Base-by-base conservation (phyloP, 2,113 vertebrate genomes). In the Odontesthes bonariensis region DNA sequence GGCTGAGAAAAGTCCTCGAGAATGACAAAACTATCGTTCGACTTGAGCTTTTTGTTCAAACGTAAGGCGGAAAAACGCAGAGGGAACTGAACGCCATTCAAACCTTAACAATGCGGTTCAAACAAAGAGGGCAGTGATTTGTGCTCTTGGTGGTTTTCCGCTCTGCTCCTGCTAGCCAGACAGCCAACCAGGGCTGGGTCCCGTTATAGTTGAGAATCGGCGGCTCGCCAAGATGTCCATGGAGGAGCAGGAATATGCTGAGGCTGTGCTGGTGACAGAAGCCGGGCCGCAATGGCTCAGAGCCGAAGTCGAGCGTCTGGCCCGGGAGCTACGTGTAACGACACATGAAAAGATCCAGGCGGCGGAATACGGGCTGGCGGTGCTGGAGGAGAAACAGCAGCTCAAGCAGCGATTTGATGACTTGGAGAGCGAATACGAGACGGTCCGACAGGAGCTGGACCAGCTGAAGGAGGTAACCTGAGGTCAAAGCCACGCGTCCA, bases 301-400 rank as follows among this genome's bases (percentile, higher is more conserved):
- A 47, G 90, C 86, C 6, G 97, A 99, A 93, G 88, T 97, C 42
- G 96, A 96, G 85, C 94, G 98, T 70, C 93, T 99, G 22, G 93
- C 92, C 55, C 94, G 95, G 69, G 98, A 99, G 88, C 95, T 99
- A 84, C 93, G 95, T 13, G 98, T 98, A 75, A 98, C 97, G 76
- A 98, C 95, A 74, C 95, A 94, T 5, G 95, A 99, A 92, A 98
- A 99, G 95, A 98, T 99, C 91, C 97, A 99, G 92, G 98, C 98
- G 72, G 98, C 98, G 5, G 96, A 99, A 81, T 99, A 98, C 23
- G 97, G 98, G 60, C 93, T 99, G 85, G 98, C 93, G 76, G 98
- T 99, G 81, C 94, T 99, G 76, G 97, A 98, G 92, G 98, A 99
- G 94, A 99, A 99, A 79, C 97, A 98, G 88, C 96, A 96, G 89